Evolutionary conservation across 1,140 invertebrate genomes (phyloP).

Genomic region (Apocrypta bakeri): DNA sequence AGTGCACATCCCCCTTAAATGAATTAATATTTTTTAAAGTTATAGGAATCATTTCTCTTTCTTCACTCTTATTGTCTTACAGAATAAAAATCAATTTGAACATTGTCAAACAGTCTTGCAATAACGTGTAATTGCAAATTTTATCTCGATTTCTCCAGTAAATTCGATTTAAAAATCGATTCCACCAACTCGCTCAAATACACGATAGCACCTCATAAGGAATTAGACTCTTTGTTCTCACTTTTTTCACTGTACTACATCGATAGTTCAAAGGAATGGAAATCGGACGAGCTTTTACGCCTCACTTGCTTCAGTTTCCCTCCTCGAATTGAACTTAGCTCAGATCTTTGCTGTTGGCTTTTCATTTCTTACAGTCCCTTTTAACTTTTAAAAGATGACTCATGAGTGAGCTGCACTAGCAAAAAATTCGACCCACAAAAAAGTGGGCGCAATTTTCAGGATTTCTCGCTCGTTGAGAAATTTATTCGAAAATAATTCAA

Average conservation of each 20-base stretch:
- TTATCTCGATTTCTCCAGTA: not conserved
- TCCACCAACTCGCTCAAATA: not conserved
- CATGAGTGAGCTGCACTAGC: not conserved
- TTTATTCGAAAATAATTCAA: too few relatives aligned
- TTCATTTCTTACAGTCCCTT: not conserved
- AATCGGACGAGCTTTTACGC: constrained; percentile 3
- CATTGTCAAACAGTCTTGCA: not conserved
- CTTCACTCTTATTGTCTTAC: not conserved
- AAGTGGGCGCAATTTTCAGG: not conserved
- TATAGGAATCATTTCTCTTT: not conserved
- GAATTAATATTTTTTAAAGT: too few relatives aligned
- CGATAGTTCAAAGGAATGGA: constrained; percentile 22
- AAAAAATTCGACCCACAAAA: not conserved
- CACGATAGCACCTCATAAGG: not conserved
- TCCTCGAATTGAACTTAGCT: not conserved
- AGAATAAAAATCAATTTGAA: not conserved
- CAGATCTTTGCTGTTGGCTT: not conserved
- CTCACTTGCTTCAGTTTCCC: not conserved
- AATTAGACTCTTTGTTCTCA: constrained; percentile 32
- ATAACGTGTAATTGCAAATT: not conserved
- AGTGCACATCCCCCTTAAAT: too few relatives aligned
- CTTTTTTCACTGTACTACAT: not conserved
- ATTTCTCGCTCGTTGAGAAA: not conserved
- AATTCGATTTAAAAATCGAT: constrained; percentile 4
- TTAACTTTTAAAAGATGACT: not conserved